phyloP scores from a whole-genome alignment of 2,113 vertebrate genomes.

The Acrocephalus arundinaceus region DNA sequence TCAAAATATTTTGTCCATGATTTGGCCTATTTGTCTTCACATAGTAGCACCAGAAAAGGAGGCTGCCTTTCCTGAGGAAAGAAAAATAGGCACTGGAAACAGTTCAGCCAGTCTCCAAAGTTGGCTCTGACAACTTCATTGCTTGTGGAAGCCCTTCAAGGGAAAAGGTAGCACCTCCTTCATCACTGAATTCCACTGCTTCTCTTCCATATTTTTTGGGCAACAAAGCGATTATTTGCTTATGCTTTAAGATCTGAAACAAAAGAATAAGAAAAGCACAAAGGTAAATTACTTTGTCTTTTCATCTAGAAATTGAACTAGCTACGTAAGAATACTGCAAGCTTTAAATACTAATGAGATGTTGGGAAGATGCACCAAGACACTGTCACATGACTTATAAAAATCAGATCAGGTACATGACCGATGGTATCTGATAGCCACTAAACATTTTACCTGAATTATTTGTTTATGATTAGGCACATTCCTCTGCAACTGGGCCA shows the following conservation, averaged over 20 bases:
- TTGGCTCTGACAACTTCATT: not conserved
- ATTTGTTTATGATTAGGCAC: not conserved
- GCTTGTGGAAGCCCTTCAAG: not conserved
- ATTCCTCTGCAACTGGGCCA: not conserved
- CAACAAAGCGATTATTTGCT: not conserved
- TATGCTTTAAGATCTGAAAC: not conserved
- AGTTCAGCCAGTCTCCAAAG: not conserved
- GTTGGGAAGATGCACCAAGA: not conserved
- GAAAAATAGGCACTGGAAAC: not conserved
- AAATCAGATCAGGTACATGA: not conserved
- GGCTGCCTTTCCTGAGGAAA: not conserved
- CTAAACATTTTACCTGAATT: not conserved
- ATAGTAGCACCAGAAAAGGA: not conserved
- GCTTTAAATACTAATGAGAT: not conserved
- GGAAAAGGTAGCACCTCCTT: not conserved
- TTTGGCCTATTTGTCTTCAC: not conserved
- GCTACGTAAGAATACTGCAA: not conserved
- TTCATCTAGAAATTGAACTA: not conserved
- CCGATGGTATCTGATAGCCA: not conserved
- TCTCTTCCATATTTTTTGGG: not conserved
- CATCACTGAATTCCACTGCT: rapidly evolving
- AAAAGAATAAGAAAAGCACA: not conserved
- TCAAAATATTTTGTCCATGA: not conserved
- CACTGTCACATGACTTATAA: not conserved
- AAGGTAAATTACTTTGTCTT: not conserved